These are phyloP conservation scores for Oostethus manadensis DNA, from an alignment of 2,113 vertebrate genomes.

Conservation along the genomic window DNA sequence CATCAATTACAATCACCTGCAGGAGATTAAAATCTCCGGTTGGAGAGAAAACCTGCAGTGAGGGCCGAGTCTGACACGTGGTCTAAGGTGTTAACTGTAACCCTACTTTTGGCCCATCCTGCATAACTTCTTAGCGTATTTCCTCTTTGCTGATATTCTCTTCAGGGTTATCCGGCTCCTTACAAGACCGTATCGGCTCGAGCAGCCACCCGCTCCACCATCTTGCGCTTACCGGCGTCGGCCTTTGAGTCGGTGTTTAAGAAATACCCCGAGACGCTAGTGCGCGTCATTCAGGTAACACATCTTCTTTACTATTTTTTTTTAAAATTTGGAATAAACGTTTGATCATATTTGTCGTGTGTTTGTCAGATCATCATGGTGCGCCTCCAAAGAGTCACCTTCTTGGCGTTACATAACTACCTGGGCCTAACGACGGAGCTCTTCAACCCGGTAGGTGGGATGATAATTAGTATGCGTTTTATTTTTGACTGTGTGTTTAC, in stretches of 20 bases:
- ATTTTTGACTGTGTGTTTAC: slow-evolving; percentile 13
- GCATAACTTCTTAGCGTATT: no score
- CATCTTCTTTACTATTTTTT: slow-evolving; percentile 17
- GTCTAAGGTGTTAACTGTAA: no score
- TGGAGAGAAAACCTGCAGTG: no score
- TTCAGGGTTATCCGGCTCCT: slow-evolving; percentile 83
- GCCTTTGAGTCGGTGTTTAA: slow-evolving; percentile 89
- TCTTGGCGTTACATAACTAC: slow-evolving; percentile 89
- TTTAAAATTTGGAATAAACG: no score
- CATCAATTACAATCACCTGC: no score
- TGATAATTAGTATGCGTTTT: slow-evolving; percentile 10
- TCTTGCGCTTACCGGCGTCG: slow-evolving; percentile 84
- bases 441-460: slow-evolving; percentile 82
- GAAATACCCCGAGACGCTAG: slow-evolving; percentile 92
- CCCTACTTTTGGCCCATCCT: no score
- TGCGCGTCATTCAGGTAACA: slow-evolving; percentile 89
- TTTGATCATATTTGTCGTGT: neutral
- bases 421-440: slow-evolving; percentile 93
- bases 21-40: no score
- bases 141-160: neutral
- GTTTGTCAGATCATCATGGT: slow-evolving; percentile 92
- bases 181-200: slow-evolving; percentile 89
- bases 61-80: no score
- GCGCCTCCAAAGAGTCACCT: slow-evolving; percentile 90
- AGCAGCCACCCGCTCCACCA: slow-evolving; percentile 78